Conservation (phyloP, 2,113 vertebrate species). For the Cyanoderma ruficeps region DNA sequence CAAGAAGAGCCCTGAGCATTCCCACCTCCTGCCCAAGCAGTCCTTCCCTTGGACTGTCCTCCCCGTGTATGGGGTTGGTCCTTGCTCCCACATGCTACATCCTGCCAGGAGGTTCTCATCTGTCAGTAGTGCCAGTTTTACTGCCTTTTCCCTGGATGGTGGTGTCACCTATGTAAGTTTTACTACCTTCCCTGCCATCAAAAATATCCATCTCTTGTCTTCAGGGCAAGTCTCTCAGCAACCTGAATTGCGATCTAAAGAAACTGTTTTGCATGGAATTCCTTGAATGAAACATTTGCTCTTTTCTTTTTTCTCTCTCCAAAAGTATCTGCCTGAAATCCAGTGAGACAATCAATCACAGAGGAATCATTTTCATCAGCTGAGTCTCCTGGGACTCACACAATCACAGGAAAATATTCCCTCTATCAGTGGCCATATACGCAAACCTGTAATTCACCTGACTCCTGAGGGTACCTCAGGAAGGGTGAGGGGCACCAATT, state of each 20-base stretch:
- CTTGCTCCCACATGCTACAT: not conserved
- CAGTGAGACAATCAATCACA: not conserved
- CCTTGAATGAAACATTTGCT: not conserved
- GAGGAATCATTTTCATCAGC: not conserved
- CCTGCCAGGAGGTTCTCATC: not conserved
- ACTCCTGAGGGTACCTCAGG: not conserved
- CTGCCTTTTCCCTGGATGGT: not conserved
- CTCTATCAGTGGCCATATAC: not conserved
- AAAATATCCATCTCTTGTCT: not conserved
- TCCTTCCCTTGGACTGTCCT: not conserved
- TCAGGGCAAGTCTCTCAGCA: not conserved
- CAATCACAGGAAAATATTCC: not conserved
- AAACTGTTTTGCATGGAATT: not conserved
- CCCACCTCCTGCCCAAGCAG: not conserved
- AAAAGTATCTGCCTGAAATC: not conserved
- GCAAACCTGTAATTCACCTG: not conserved
- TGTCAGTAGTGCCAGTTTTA: not conserved
- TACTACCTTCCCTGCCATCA: not conserved
- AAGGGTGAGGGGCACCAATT: not conserved
- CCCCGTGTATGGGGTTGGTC: rapidly evolving
- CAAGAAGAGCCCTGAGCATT: not conserved
- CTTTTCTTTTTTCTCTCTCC: not conserved
- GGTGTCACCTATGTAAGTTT: not conserved
- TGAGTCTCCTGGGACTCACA: not conserved
- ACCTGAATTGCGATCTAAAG: not conserved